Base-by-base conservation (phyloP, 2,797 vertebrate genomes). In the Ciconia nigra region DNA sequence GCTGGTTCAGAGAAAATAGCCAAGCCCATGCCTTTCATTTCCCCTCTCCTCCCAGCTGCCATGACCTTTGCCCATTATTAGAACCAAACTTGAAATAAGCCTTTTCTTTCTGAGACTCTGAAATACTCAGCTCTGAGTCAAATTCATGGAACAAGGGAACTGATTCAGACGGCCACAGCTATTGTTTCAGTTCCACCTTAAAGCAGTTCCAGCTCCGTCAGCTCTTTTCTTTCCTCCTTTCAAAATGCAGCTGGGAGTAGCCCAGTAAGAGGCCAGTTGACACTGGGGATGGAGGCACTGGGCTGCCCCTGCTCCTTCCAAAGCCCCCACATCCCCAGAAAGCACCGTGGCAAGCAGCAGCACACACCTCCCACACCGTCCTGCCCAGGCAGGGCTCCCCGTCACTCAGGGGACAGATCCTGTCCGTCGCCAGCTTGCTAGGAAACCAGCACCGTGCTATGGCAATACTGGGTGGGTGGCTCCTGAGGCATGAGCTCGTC, bases 101-200 rank as follows among this genome's bases (percentile, higher is more conserved):
- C 67, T 76, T 87, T 87, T 94, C 87, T 95, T 73, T 93, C 84
- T 39, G 79, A 86, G 82, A 20, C 62, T 89, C 89, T 79, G 94
- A 97, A 95, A 89, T 79, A 72, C 76, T 91, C 94, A 79, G 72
- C 76, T 92, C 90, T 96, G 97, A 96, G 92, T 97, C 96, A 97
- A 97, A 96, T 86, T 93, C 80, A 87, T 83, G 87, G 91, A 94
- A 96, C 67, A 89, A 93, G 95, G 93, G 89, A 97, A 97, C 95
- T 92, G 95, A 92, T 96, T 96, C 97, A 97, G 94, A 85, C 47
- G 3, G 72, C 90, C 95, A 94, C 96, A 95, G 93, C 69, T 79
- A 86, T 93, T 96, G 95, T 97, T 97, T 97, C 97, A 59, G 94
- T 96, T 97, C 96, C 95, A 94, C 94, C 93, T 92, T 96, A 96